Evolutionary conservation across 2,888 invertebrate genomes (phyloP), one percentile per base, ranked within the genome.

Genomic region (Mechanitis mazaeus): DNA sequence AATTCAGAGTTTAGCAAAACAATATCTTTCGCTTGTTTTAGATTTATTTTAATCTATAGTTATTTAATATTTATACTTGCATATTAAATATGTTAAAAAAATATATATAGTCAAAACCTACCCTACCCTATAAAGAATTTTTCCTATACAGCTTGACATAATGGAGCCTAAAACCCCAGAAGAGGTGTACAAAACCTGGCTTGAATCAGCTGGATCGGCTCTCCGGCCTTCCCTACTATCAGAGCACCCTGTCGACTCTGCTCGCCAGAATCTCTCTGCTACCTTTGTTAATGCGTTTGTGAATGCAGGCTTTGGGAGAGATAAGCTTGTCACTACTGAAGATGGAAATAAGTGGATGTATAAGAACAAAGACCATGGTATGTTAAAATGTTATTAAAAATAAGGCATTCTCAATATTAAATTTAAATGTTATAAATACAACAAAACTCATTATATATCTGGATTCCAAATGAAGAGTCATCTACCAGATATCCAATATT

Each of bases 251-350:
- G 94, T 97, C 0, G 99, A 99, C 85, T 98, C 98, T 0, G 98
- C 98, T 0, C 92, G 98, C 53, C 98, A 98, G 83, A 99, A 99
- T 85, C 91, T 99, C 33, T 98, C 99, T 0, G 95, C 98, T 0
- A 98, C 98, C 31, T 98, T 99, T 79, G 99, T 99, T 0, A 99
- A 99, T 84, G 99, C 98, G 1, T 98, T 99, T 78, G 98, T 99
- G 0, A 99, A 99, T 79, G 97, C 98, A 12, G 99, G 97, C 1
- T 99, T 99, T 83, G 98, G 99, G 2, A 94, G 95, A 28, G 99
- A 99, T 80, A 99, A 99, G 82, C 92, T 99, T 3, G 91, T 97
- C 45, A 96, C 96, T 38, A 95, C 95, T 57, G 98, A 98, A 74
- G 93, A 94, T 77, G 94, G 94, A 42, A 94, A 93, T 71, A 93